Evolutionary conservation across 2,888 invertebrate species (phyloP).

Genomic region (Tiphia femorata): DNA sequence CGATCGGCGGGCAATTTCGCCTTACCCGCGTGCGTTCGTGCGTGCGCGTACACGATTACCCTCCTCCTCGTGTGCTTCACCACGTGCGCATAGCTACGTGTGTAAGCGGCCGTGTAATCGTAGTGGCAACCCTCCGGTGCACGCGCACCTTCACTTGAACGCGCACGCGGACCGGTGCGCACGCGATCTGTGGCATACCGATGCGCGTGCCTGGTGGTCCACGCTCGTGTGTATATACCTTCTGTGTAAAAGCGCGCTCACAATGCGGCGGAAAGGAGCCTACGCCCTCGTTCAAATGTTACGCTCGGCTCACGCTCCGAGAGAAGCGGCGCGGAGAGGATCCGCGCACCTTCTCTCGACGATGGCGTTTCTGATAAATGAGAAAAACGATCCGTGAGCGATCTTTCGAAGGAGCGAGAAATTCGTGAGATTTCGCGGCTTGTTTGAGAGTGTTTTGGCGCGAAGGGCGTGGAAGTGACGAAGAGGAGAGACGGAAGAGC

Average conservation of each 20-base stretch:
- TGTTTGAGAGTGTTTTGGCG: too few species aligned
- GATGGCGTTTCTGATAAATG: conserved; percentile 11
- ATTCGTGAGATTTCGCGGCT: too few species aligned
- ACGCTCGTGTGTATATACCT: background rate
- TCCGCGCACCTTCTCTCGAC: conserved; percentile 18
- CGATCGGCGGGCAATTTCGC: conserved; percentile 7
- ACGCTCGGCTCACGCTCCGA: conserved; percentile 63
- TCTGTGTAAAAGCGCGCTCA: conserved; percentile 20
- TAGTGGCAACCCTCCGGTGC: conserved; percentile 23
- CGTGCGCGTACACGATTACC: background rate
- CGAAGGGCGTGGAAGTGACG: too few species aligned
- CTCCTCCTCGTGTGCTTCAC: too few species aligned
- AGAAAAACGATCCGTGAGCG: too few species aligned
- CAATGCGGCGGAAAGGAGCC: conserved; percentile 40
- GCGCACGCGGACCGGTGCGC: conserved; percentile 2
- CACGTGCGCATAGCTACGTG: conserved; percentile 26
- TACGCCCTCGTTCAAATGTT: conserved; percentile 64
- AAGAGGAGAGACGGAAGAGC: too few species aligned
- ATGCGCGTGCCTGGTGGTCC: background rate
- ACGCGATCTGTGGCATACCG: too few species aligned
- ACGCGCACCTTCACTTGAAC: conserved; percentile 20
- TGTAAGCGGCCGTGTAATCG: conserved; percentile 50
- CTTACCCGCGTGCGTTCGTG: background rate
- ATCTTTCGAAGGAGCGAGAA: too few species aligned
- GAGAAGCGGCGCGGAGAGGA: conserved; percentile 18